These are phyloP conservation scores for Ellobius talpinus DNA, from an alignment of 2,113 vertebrate species.

Conservation along the genomic window DNA sequence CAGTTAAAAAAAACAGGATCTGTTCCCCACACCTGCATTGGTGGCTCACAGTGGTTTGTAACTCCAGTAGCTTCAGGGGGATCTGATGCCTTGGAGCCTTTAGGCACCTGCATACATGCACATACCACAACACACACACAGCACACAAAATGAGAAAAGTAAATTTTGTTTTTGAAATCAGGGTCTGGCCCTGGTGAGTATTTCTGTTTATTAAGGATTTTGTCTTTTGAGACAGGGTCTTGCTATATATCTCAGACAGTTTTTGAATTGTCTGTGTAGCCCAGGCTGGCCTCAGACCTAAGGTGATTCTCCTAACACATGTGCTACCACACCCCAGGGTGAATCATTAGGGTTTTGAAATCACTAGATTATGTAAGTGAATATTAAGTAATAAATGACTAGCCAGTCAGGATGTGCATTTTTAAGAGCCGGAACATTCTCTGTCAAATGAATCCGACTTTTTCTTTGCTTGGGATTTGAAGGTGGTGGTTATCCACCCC, in stretches of 20 bases:
- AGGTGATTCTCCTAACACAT: background rate
- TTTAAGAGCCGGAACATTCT: background rate
- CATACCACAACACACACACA: too few relatives aligned
- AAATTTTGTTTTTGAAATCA: background rate
- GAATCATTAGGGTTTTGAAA: background rate
- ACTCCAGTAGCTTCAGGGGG: background rate
- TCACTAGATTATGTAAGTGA: background rate
- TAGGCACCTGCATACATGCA: too few relatives aligned
- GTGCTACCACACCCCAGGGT: background rate
- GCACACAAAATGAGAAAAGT: background rate
- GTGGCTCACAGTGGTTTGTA: too few relatives aligned
- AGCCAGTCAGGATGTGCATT: background rate
- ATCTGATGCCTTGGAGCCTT: background rate
- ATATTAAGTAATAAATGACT: background rate
- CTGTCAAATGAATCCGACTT: background rate
- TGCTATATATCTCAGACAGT: too few relatives aligned
- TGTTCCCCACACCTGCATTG: background rate
- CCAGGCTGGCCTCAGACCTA: background rate
- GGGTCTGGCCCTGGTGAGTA: background rate
- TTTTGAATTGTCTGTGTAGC: background rate
- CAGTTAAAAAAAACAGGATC: background rate
- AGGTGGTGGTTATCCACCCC: background rate
- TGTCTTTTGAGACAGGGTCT: background rate
- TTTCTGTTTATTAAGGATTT: background rate
- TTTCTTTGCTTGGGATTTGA: background rate